Base-by-base conservation (phyloP, 2,797 vertebrate genomes). In the Chloroceryle inda region DNA sequence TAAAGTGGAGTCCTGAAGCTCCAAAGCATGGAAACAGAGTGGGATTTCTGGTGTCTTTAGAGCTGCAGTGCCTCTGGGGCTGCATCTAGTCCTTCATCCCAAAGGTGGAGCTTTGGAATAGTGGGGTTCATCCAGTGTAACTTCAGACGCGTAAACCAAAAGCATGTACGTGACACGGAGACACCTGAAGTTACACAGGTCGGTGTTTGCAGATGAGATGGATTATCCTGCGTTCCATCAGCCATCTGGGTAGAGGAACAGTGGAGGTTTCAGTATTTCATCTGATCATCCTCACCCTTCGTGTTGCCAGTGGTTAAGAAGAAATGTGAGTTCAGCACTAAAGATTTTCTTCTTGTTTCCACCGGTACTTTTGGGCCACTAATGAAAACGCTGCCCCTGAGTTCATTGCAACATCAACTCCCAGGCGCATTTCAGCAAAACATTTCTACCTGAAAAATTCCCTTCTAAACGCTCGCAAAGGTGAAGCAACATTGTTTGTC, bases 111-210 rank as follows among this genome's bases (percentile, higher is more conserved):
- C 2, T 68, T 71, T 52, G 33, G 29, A 45, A 29, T 9, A 20
- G 40, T 42, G 40, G 62, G 19, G 31, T n/a, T 89, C 44, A 44
- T 61, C 61, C 24, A 35, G 0, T 22, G 20, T 17, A 56, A 35
- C 29, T 85, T 16, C 2, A 50, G 38, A 37, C 6, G 7, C 9
- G 3, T 1, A 58, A 67, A 42, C 38, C 33, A 22, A 69, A 68
- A 53, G 1, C 17, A 27, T 9, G n/a, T 50, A 4, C 6, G 2
- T n/a, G n/a, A 11, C 58, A 26, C 0, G 0, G 67, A 81, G 38
- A 20, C 3, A 4, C 37, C 31, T 67, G 17, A 80, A 77, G 15
- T 53, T 38, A 29, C 49, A 5, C 10, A 7, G 12, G 7, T 13
- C 58, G 35, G 20, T 66, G 12, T 50, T 67, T 56, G 47, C 31